phyloP scores from a whole-genome alignment of 1,140 invertebrate species.

The Cardiocondyla obscurior region DNA sequence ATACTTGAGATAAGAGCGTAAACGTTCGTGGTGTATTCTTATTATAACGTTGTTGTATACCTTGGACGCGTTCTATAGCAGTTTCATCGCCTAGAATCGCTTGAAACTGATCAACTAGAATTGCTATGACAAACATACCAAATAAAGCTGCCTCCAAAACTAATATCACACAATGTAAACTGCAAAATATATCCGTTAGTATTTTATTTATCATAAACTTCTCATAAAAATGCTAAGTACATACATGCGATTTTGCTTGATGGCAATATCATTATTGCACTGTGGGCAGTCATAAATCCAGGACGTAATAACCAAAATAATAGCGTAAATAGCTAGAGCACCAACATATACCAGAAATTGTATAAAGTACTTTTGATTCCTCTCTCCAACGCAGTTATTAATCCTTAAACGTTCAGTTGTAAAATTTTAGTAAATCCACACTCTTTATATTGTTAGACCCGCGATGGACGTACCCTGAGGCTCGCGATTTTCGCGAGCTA shows the following conservation, averaged over 20 bases:
- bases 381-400: conserved; percentile 97
- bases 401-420: conserved; percentile 87
- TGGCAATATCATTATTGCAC: conserved; percentile 87
- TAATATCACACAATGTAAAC: conserved; percentile 93
- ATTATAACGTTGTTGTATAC: conserved; percentile 88
- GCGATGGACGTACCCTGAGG: too few species aligned
- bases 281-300: conserved; percentile 90
- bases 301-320: conserved; percentile 88
- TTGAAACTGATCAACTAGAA: conserved; percentile 94
- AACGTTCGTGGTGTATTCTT: conserved; percentile 85
- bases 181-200: conserved; percentile 81
- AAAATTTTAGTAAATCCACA: background rate
- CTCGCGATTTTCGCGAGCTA: too few species aligned
- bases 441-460: too few species aligned
- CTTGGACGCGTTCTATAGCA: conserved; percentile 91
- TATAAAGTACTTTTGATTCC: conserved; percentile 97
- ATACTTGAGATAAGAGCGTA: conserved; percentile 90
- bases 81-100: conserved; percentile 94
- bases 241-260: conserved; percentile 91
- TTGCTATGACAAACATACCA: conserved; percentile 95
- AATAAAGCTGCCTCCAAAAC: conserved; percentile 93
- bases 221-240: conserved; percentile 74
- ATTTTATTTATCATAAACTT: background rate
- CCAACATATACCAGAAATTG: conserved; percentile 95
- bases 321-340: conserved; percentile 88